Percentiles rank a stretch among this genome's conserved stretches.
Evolutionary conservation across 2,797 vertebrate genomes (phyloP).

Genomic region (Lagodon rhomboides): DNA sequence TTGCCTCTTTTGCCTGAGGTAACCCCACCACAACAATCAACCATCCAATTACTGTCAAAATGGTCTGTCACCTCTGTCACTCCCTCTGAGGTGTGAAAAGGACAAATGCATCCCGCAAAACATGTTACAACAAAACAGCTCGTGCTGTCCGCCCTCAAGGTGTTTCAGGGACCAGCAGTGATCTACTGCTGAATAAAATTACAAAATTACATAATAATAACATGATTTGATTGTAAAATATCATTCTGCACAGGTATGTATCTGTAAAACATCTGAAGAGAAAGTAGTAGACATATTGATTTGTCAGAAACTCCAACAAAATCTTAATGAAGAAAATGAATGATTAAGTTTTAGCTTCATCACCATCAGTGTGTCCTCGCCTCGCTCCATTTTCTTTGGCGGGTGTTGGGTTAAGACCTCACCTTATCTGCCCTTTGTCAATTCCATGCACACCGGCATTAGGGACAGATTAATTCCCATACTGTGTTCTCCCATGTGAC

Average conservation of each 20-base stretch:
- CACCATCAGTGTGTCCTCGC: neutral
- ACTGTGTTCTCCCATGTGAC: neutral
- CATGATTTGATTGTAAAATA: neutral
- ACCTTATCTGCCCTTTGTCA: neutral
- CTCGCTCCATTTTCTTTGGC: neutral
- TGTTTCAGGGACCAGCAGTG: neutral
- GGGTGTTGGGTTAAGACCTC: neutral
- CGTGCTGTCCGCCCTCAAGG: slow-evolving; percentile 11
- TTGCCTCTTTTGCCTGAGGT: slow-evolving; percentile 32
- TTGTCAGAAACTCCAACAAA: neutral
- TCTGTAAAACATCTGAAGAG: neutral
- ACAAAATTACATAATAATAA: too few relatives aligned
- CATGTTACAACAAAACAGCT: slow-evolving; percentile 20
- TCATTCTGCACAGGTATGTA: neutral
- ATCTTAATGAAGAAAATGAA: neutral
- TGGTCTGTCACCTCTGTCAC: slow-evolving; percentile 64
- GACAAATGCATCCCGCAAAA: slow-evolving; percentile 44
- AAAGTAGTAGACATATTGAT: neutral
- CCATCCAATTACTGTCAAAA: slow-evolving; percentile 72
- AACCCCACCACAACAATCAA: slow-evolving; percentile 51
- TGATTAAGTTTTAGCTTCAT: neutral
- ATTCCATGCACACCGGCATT: neutral
- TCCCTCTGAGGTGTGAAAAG: slow-evolving; percentile 56
- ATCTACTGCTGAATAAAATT: neutral
- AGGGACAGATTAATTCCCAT: slow-evolving; percentile 3